Conservation (phyloP, 2,797 vertebrate species). For the Mus caroli region DNA sequence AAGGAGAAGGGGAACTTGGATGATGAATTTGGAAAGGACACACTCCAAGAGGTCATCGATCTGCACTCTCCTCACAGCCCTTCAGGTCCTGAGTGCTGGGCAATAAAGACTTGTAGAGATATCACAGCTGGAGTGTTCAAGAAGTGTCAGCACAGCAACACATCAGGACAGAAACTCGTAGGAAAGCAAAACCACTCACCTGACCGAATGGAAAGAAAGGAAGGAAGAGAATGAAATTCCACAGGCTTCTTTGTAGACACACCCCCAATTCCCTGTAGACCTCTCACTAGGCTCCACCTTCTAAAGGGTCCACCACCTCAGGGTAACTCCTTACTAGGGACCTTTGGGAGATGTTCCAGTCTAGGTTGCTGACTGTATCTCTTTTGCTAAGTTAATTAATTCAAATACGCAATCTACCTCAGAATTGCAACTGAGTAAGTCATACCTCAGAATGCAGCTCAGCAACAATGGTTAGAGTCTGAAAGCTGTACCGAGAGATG, state of each 20-base stretch:
- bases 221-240: not conserved
- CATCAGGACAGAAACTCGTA: not conserved
- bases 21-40: fast-evolving
- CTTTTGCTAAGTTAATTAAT: not conserved
- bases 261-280: not conserved
- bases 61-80: not conserved
- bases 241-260: not conserved
- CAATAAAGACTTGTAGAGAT: not conserved
- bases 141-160: not conserved
- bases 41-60: not conserved
- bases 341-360: not conserved
- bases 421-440: not conserved
- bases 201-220: not conserved
- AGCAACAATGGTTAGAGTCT: not conserved
- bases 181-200: not conserved
- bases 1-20: not conserved
- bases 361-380: not conserved
- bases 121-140: not conserved
- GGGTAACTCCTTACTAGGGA: not conserved
- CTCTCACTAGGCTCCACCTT: not conserved
- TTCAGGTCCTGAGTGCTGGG: not conserved
- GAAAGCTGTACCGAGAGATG: not conserved
- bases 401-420: not conserved
- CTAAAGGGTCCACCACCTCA: not conserved
- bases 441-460: not conserved